phyloP scores from a whole-genome alignment of 2,888 invertebrate genomes.

The Athetis lepigone region DNA sequence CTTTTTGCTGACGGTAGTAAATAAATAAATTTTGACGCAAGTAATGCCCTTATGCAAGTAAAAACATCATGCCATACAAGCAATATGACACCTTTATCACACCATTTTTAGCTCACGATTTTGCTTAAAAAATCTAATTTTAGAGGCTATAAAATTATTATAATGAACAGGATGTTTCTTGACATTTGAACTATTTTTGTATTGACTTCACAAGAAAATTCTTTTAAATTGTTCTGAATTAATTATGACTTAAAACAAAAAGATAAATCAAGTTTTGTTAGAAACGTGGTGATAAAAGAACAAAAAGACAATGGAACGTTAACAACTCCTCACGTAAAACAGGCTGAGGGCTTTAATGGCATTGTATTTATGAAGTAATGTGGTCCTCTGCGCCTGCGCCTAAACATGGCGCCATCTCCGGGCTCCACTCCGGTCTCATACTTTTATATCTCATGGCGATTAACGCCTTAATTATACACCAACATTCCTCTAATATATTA shows the following conservation, averaged over 20 bases:
- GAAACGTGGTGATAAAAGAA: slow-evolving; percentile 8
- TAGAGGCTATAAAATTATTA: slow-evolving; percentile 12
- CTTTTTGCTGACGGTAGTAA: slow-evolving; percentile 71
- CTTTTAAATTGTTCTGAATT: slow-evolving; percentile 9
- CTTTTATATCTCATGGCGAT: slow-evolving; percentile 65
- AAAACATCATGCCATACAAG: slow-evolving; percentile 69
- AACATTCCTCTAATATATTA: slow-evolving; percentile 67
- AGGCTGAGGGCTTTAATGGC: slow-evolving; percentile 26
- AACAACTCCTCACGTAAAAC: slow-evolving; percentile 25
- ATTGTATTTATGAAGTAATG: slow-evolving; percentile 60
- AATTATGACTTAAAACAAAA: slow-evolving; percentile 1
- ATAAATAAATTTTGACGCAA: slow-evolving; percentile 62
- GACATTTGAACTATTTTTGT: slow-evolving; percentile 12
- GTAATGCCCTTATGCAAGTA: slow-evolving; percentile 69
- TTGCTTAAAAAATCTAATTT: slow-evolving; percentile 40
- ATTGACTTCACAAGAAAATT: neutral
- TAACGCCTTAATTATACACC: slow-evolving; percentile 70
- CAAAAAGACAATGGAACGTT: slow-evolving; percentile 27
- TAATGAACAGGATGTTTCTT: slow-evolving; percentile 22
- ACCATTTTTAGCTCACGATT: slow-evolving; percentile 45
- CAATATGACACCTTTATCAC: slow-evolving; percentile 68
- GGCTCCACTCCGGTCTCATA: slow-evolving; percentile 60
- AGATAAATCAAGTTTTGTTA: neutral
- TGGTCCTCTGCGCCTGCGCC: slow-evolving; percentile 40
- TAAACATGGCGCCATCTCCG: slow-evolving; percentile 60